Conservation (phyloP, 2,797 vertebrate species). For the Notolepis coatsorum region DNA sequence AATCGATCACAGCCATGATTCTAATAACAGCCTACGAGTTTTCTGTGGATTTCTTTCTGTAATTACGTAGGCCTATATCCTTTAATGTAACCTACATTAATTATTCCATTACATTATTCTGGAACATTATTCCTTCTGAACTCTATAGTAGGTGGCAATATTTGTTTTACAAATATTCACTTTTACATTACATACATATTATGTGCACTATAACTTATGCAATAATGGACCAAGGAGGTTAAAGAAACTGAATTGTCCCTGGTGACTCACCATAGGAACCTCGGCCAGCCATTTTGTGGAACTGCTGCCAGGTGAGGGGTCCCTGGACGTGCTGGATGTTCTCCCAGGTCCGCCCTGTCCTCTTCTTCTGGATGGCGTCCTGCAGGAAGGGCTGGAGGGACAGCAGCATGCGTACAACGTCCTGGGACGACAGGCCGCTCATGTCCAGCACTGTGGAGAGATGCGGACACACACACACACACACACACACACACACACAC, state of each 20-base stretch:
- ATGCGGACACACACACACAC: slow-evolving; percentile 28
- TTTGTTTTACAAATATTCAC: too few relatives aligned
- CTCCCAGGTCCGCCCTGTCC: slow-evolving; percentile 96
- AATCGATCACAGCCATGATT: too few relatives aligned
- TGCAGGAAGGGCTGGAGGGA: slow-evolving; percentile 97
- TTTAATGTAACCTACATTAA: too few relatives aligned
- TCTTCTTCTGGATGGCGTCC: slow-evolving; percentile 98
- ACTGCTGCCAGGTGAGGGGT: slow-evolving; percentile 98
- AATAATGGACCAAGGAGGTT: not conserved
- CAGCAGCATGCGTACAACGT: slow-evolving; percentile 96
- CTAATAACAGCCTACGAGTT: too few relatives aligned
- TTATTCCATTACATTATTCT: too few relatives aligned
- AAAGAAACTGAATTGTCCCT: not conserved
- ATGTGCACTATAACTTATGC: too few relatives aligned
- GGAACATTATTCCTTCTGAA: too few relatives aligned
- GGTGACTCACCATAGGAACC: slow-evolving; percentile 92
- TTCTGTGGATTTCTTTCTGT: too few relatives aligned
- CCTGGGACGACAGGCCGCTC: slow-evolving; percentile 96
- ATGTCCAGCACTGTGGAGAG: slow-evolving; percentile 89
- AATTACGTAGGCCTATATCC: too few relatives aligned
- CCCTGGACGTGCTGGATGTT: slow-evolving; percentile 99
- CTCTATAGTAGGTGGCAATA: too few relatives aligned
- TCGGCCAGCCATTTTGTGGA: slow-evolving; percentile 98
- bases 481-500: slow-evolving; percentile 15
- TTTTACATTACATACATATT: too few relatives aligned